Evolutionary conservation across 2,797 vertebrate species (phyloP), one percentile per base, ranked within the genome.

Genomic region (Cuculus canorus): DNA sequence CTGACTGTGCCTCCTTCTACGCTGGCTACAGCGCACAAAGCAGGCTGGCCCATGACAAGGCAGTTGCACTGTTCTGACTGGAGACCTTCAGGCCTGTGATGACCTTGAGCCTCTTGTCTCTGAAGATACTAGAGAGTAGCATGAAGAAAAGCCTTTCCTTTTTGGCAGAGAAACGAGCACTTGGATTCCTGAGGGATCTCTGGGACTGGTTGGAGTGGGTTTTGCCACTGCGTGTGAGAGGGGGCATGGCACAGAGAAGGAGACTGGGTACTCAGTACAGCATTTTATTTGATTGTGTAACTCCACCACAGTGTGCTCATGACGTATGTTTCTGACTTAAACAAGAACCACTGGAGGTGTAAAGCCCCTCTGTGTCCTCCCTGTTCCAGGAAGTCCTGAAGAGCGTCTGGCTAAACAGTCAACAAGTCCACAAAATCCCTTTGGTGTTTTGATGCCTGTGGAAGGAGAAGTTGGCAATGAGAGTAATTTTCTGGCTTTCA

Each of bases 21-120:
- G 19, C 0, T 1, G 3, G 39, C 37, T 69, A 17, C 39, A 5
- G 61, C 1, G 0, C 22, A 27, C 2, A 1, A 7, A 57, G 47
- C 0, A 0, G 37, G 27, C 27, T 64, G 35, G 30, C 43, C 61
- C 18, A 3, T 2, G 37, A n/a, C 6, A 83, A 35, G 65, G 13
- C 22, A 13, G 32, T 23, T 24, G 11, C 1, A 3, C n/a, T 41
- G 4, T 25, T 80, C 89, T 86, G 63, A 19, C 61, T 56, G 12
- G 13, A 57, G 50, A 19, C 56, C 76, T 68, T 75, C 21, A 60
- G 59, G 33, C 65, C 48, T 48, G 45, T 0, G 0, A 11, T 65
- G 39, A 61, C 41, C 54, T 88, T 64, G 37, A 81, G 43, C 43
- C 6, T 88, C 10, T 63, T 78, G 57, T 37, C 50, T 43, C 30